Base-by-base conservation (phyloP, 37 sponge, comb jelly and placozoan genomes). In the Chondrilla cf. caribensis region DNA sequence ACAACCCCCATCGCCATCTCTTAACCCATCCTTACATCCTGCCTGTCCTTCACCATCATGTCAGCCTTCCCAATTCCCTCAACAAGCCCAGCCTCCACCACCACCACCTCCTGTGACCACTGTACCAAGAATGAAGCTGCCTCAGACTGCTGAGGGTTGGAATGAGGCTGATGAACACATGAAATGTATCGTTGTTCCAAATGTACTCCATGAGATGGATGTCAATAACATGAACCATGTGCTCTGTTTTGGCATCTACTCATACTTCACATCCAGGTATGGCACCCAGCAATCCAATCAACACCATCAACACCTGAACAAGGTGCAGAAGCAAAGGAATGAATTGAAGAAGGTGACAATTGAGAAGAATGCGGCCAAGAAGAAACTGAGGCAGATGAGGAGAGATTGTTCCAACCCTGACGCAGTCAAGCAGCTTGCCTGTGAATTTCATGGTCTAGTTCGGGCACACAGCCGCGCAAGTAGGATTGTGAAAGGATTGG, bases 161-260 rank as follows among this genome's bases (percentile, higher is more conserved):
- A 5, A 21, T 18, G 76, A 73, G 44, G 76, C 76, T 22, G 44
- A 73, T 24, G 44, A 73, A 15, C 6, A 43, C 76, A 18, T 73
- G 44, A 39, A 25, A 8, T 21, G 22, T 2, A 15, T 15, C 22
- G 76, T 73, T 9, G 76, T 73, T 1, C 76, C 76, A 19, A 40
- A 38, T 31, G 76, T 73, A 25, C 24, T 39, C 21, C 19, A 73
- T 73, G 76, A 39, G 44, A 22, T 43, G 24, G 44, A 39, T 43
- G 76, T 73, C 44, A 42, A 73, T 39, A 43, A 25, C 76, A 73
- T 73, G 44, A 73, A 73, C 44, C 44, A 39, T 42, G 44, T 40
- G 21, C 76, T 73, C 24, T 39, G 76, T 73, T 1, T 42, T 43
- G 76, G 44, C 41, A 73, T 73, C 41, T 73, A 73, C 76, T 73